A percentile compares a stretch with the other conserved stretches of the same genome.
Evolutionary conservation across 2,888 invertebrate species (phyloP).

Genomic region (Chrysolina americana): DNA sequence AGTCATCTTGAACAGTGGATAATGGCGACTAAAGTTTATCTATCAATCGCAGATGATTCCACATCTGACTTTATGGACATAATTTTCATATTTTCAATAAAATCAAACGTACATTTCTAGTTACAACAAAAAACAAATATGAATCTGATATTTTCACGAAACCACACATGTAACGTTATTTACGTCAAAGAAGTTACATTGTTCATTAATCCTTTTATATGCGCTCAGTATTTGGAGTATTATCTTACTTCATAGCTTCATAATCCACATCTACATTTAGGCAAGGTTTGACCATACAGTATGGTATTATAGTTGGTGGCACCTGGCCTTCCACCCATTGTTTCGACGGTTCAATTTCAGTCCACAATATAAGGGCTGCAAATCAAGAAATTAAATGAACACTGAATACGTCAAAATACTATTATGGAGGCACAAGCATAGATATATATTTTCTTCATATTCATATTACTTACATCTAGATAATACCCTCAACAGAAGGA

Average conservation of each 20-base stretch:
- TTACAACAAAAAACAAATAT: no score
- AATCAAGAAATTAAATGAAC: slow-evolving; percentile 35
- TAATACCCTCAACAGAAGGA: slow-evolving; percentile 86
- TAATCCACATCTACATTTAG: slow-evolving; percentile 82
- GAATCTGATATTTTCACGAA: no score
- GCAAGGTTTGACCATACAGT: slow-evolving; percentile 83
- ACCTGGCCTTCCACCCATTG: slow-evolving; percentile 90
- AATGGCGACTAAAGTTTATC: no score
- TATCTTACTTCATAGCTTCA: slow-evolving; percentile 90
- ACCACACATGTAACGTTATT: no score
- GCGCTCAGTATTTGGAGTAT: background rate
- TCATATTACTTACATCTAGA: slow-evolving; percentile 75
- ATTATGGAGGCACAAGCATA: no score
- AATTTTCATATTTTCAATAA: no score
- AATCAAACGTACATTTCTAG: no score
- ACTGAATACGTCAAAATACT: background rate
- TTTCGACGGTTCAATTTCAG: slow-evolving; percentile 83
- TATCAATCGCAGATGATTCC: no score
- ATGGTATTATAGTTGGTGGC: slow-evolving; percentile 81
- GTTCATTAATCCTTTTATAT: no score
- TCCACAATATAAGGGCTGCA: slow-evolving; percentile 89
- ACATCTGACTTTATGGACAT: no score
- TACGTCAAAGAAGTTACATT: no score
- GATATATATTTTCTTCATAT: background rate
- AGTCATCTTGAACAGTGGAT: no score